These are phyloP conservation scores for Bombus pyrosoma DNA, from an alignment of 1,140 invertebrate species.

Conservation along the genomic window DNA sequence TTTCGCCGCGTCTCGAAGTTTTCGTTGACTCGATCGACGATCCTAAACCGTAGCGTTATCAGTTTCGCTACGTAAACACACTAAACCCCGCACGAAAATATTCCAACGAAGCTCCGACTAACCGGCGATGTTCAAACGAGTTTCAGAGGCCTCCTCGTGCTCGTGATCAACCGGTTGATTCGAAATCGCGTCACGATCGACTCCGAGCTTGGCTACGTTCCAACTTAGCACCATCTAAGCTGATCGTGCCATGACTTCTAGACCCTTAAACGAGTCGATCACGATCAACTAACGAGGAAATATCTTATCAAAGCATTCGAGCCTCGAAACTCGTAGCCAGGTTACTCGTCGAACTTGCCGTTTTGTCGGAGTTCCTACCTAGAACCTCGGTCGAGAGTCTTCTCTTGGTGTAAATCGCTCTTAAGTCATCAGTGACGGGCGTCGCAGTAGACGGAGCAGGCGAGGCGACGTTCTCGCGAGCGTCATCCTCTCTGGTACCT, in stretches of 20 bases:
- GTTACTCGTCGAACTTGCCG: neutral
- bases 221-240: neutral
- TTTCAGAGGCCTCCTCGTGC: neutral
- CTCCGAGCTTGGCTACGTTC: conserved; percentile 2
- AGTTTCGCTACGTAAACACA: conserved; percentile 32
- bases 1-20: conserved; percentile 89
- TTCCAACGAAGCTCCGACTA: neutral
- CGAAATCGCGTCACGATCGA: conserved; percentile 42
- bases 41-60: conserved; percentile 66
- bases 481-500: conserved; percentile 87
- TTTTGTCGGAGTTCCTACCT: conserved; percentile 79
- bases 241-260: conserved; percentile 25
- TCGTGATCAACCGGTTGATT: neutral
- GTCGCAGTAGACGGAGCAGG: conserved; percentile 68
- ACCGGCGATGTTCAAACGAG: neutral
- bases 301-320: neutral
- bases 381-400: conserved; percentile 92
- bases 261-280: neutral
- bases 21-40: conserved; percentile 91
- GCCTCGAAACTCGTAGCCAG: neutral
- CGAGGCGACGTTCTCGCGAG: conserved; percentile 79
- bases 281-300: neutral
- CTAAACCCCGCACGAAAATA: neutral
- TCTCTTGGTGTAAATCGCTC: conserved; percentile 91
- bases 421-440: conserved; percentile 84